Base-by-base conservation (phyloP, 2,113 vertebrate species). In the Solea solea region DNA sequence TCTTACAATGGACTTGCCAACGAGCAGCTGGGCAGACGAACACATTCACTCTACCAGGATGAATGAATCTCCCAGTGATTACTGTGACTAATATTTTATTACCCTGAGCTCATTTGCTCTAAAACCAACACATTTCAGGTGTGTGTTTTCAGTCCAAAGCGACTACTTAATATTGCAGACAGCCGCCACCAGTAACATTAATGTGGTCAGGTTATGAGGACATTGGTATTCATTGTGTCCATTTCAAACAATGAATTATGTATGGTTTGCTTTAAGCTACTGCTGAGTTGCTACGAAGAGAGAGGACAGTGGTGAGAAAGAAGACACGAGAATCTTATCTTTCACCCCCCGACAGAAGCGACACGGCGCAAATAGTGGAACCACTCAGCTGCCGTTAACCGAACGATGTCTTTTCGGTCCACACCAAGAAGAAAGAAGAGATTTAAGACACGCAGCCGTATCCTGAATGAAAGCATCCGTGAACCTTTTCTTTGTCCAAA, bases 211-310 rank as follows among this genome's bases (percentile, higher is more conserved):
- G 89, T 91, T 78, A 93, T 90, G 81, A 85, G 85, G 76, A 76
- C 88, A 92, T 93, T 92, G 88, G 90, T 92, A 93, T 94, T 93
- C 94, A 90, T 82, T 83, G 86, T 89, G 92, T 89, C 85, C 42
- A 56, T 87, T 89, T 87, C 72, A 81, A 78, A 81, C 77, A 65
- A 93, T 94, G 91, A 94, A 94, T 94, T 89, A 94, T 94, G 91
- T 87, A 94, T 93, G 87, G 40, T 53, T 83, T 46, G 89, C 89
- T 92, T 74, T 76, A 76, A 92, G 91, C 89, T 60, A 78, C 78
- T 74, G 72, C 81, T 81, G 71, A 58, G 55, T 59, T 58, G 80
- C 58, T 74, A 67, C 69, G 81, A 45, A 45, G 44, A 21, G 44
- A 21, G 71, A 62, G 60, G 78, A 84, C 75, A 82, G 61, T 28